Conservation (phyloP, 2,888 invertebrate species). For the Pomacea canaliculata region DNA sequence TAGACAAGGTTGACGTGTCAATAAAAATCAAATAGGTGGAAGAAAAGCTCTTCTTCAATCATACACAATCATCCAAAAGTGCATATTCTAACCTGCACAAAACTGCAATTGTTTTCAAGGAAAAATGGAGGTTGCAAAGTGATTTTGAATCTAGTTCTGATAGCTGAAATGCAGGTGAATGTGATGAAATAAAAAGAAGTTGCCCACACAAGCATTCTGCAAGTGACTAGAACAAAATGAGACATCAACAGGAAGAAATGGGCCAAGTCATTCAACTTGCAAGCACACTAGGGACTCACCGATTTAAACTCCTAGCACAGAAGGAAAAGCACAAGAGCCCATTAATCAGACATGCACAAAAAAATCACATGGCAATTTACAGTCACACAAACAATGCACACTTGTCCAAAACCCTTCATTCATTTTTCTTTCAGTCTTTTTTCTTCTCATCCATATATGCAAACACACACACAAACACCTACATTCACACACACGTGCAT, state of each 20-base stretch:
- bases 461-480: not conserved
- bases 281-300: conserved; percentile 34
- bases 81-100: too few relatives aligned
- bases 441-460: not conserved
- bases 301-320: conserved; percentile 39
- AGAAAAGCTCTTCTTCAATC: not conserved
- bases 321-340: conserved; percentile 32
- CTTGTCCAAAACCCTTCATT: too few relatives aligned
- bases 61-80: too few relatives aligned
- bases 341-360: conserved; percentile 23
- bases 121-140: too few relatives aligned
- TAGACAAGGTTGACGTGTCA: too few relatives aligned
- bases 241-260: conserved; percentile 2
- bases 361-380: not conserved
- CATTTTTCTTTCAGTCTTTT: not conserved
- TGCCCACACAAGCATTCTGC: too few relatives aligned
- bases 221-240: not conserved
- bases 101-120: too few relatives aligned
- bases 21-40: not conserved
- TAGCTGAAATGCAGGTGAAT: not conserved
- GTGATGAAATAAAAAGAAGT: not conserved
- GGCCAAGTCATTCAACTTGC: not conserved
- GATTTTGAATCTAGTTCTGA: too few relatives aligned
- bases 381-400: not conserved
- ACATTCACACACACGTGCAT: conserved; percentile 1